These are phyloP conservation scores for Enoplolaimus lenunculus DNA, from an alignment of 2,888 invertebrate species.

Conservation along the genomic window DNA sequence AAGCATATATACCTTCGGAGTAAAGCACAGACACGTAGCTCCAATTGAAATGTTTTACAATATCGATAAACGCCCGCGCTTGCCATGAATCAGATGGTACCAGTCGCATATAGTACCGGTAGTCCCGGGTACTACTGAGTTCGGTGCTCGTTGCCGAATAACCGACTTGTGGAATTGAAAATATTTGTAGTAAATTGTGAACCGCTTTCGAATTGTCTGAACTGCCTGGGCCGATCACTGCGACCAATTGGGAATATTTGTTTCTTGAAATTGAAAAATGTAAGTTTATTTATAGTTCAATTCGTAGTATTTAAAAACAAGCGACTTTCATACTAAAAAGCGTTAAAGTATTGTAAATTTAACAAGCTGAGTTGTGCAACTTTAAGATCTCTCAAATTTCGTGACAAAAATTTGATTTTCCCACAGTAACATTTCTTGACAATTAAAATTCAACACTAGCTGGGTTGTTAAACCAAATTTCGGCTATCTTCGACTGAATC, in stretches of 20 bases:
- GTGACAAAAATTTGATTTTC: no score
- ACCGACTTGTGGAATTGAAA: slow-evolving; percentile 54
- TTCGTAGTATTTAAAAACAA: no score
- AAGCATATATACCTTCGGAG: slow-evolving; percentile 62
- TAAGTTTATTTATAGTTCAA: no score
- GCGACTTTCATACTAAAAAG: no score
- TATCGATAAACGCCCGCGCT: slow-evolving; percentile 57
- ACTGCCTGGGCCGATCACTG: slow-evolving; percentile 60
- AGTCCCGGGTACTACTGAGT: slow-evolving; percentile 59
- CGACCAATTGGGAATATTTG: no score
- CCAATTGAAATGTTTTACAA: slow-evolving; percentile 58
- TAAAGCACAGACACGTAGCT: slow-evolving; percentile 62
- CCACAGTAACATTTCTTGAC: no score
- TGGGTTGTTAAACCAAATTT: no score
- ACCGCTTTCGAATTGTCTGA: slow-evolving; percentile 57
- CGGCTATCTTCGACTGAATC: background rate
- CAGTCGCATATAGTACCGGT: slow-evolving; percentile 61
- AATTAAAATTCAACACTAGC: no score
- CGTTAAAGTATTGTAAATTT: no score
- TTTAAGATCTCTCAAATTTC: no score
- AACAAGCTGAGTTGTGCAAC: no score
- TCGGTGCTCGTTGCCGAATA: slow-evolving; percentile 64
- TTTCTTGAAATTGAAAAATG: no score
- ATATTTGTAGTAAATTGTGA: slow-evolving; percentile 60
- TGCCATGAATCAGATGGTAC: slow-evolving; percentile 64